These are phyloP conservation scores for Drosophila mercatorum DNA, from an alignment of 2,888 invertebrate species.

Conservation along the genomic window DNA sequence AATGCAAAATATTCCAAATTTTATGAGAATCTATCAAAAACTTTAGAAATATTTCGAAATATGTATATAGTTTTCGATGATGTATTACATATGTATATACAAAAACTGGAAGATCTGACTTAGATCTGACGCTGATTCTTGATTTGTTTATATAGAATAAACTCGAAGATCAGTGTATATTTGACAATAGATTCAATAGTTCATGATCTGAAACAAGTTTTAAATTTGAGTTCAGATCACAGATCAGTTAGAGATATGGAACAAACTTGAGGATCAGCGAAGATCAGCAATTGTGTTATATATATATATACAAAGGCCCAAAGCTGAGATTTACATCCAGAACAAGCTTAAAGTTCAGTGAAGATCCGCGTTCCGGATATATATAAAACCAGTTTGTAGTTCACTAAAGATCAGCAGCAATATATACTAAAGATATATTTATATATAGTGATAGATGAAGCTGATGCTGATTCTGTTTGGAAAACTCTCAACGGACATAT, in stretches of 20 bases:
- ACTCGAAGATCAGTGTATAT: no score
- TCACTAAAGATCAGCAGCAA: not conserved
- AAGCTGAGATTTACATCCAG: not conserved
- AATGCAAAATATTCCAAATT: not conserved
- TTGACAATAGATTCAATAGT: no score
- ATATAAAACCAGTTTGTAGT: not conserved
- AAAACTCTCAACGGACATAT: no score
- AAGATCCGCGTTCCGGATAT: no score
- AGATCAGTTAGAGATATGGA: no score
- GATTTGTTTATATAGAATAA: no score
- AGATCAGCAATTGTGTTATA: not conserved
- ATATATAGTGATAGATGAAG: not conserved
- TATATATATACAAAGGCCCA: not conserved
- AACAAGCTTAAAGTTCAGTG: not conserved
- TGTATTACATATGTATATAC: not conserved
- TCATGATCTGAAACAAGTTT: no score
- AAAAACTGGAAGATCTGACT: not conserved
- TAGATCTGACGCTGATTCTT: not conserved
- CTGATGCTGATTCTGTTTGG: not conserved
- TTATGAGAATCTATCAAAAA: not conserved
- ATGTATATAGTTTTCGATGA: no score
- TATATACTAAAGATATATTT: not conserved
- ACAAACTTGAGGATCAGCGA: not conserved
- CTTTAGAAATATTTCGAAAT: no score
- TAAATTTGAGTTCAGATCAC: no score